phyloP scores from a whole-genome alignment of 1,140 invertebrate genomes.

The Saccostrea cuccullata region DNA sequence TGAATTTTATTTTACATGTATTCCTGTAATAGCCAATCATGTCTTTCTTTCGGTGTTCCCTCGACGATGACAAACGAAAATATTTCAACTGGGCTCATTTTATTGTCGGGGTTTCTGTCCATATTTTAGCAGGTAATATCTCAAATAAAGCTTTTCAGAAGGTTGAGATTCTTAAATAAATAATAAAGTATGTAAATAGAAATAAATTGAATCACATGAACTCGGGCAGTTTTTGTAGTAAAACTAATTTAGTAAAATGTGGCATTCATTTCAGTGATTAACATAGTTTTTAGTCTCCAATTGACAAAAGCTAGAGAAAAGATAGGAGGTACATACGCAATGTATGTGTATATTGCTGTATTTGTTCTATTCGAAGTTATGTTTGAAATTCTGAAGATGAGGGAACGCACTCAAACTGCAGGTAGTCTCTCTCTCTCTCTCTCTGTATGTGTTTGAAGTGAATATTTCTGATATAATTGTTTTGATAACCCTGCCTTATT shows the following conservation, averaged over 20 bases:
- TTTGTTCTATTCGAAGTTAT: not conserved
- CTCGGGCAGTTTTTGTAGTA: too few species aligned
- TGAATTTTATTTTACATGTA: not conserved
- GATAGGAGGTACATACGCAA: not conserved
- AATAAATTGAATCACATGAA: too few species aligned
- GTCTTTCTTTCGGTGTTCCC: constrained; percentile 31
- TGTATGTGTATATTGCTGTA: constrained; percentile 8
- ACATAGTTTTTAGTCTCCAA: not conserved
- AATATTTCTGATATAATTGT: too few species aligned
- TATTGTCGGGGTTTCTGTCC: not conserved
- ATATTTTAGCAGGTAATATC: constrained; percentile 31
- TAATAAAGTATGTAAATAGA: too few species aligned
- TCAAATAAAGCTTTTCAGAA: too few species aligned
- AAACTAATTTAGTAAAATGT: too few species aligned
- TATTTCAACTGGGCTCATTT: constrained; percentile 40
- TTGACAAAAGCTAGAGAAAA: constrained; percentile 4
- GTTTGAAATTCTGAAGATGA: constrained; percentile 5
- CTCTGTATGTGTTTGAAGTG: too few species aligned
- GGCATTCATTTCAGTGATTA: not conserved
- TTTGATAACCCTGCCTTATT: too few species aligned
- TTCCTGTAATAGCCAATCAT: constrained; percentile 32
- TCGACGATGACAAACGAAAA: not conserved
- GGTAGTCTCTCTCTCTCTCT: not conserved
- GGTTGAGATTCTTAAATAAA: too few species aligned
- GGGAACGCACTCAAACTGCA: not conserved